phyloP scores from a whole-genome alignment of 2,888 invertebrate genomes.

The Glaucopsyche alexis region DNA sequence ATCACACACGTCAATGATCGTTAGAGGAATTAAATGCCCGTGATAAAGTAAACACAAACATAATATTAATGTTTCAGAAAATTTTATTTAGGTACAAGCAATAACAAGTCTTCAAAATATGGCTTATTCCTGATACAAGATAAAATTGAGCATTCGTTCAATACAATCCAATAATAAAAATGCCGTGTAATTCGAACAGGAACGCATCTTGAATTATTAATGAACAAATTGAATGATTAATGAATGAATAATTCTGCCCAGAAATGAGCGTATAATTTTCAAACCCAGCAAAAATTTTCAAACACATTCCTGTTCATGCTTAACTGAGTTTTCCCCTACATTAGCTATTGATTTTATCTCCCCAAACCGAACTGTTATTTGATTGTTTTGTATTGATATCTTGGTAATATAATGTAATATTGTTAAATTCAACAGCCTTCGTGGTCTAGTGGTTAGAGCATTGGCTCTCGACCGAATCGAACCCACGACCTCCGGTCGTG shows the following conservation, averaged over 20 bases:
- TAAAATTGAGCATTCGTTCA: background rate
- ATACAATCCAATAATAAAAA: background rate
- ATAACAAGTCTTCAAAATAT: background rate
- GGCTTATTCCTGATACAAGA: background rate
- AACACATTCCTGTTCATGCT: constrained; percentile 16
- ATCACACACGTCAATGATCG: no score
- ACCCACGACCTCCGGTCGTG: no score
- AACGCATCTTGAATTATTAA: constrained; percentile 31
- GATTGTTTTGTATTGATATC: background rate
- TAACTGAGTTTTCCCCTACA: background rate
- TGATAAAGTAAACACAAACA: no score
- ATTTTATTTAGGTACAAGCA: background rate
- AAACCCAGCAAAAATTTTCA: constrained; percentile 20
- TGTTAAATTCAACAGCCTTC: no score
- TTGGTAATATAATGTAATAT: background rate
- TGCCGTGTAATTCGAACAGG: background rate
- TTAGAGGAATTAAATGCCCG: no score
- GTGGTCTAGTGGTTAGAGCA: no score
- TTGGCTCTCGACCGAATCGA: no score
- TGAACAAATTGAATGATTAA: constrained; percentile 33
- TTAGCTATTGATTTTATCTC: constrained; percentile 4
- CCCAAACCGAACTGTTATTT: background rate
- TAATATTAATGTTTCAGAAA: no score
- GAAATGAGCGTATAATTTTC: constrained; percentile 24
- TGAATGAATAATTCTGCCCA: constrained; percentile 28